A percentile compares a stretch with the other conserved stretches of the same genome.
These are phyloP conservation scores for Parnassius mnemosyne DNA, from an alignment of 2,888 invertebrate species.

Conservation along the genomic window DNA sequence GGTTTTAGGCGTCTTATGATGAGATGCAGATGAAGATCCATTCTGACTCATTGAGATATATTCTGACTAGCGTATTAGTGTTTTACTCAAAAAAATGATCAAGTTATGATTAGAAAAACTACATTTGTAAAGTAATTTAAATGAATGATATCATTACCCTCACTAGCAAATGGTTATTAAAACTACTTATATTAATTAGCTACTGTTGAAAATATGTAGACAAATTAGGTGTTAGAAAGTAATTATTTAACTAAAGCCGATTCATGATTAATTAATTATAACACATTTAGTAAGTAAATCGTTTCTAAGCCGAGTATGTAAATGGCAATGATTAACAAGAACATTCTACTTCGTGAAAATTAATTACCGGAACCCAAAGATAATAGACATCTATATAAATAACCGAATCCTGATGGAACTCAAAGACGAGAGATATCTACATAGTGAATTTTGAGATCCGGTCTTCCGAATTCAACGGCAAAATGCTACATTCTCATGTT, in stretches of 20 bases:
- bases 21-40: slow-evolving; percentile 59
- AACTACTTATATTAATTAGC: slow-evolving; percentile 2
- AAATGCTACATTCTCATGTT: too few species aligned
- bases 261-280: neutral
- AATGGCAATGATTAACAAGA: too few species aligned
- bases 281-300: neutral
- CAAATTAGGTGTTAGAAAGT: neutral
- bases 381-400: too few species aligned
- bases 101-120: slow-evolving; percentile 1
- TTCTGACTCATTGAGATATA: too few species aligned
- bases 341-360: too few species aligned
- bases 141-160: neutral
- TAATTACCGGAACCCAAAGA: too few species aligned
- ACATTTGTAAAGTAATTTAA: neutral
- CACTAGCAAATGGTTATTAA: slow-evolving; percentile 15
- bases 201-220: neutral
- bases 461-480: too few species aligned
- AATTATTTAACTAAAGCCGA: neutral
- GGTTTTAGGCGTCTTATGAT: too few species aligned
- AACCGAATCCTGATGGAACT: too few species aligned
- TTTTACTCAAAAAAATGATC: neutral
- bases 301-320: neutral
- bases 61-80: slow-evolving; percentile 2
- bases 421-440: too few species aligned
- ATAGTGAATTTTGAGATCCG: too few species aligned